phyloP scores from a whole-genome alignment of 2,113 vertebrate species.

The Scatophagus argus region DNA sequence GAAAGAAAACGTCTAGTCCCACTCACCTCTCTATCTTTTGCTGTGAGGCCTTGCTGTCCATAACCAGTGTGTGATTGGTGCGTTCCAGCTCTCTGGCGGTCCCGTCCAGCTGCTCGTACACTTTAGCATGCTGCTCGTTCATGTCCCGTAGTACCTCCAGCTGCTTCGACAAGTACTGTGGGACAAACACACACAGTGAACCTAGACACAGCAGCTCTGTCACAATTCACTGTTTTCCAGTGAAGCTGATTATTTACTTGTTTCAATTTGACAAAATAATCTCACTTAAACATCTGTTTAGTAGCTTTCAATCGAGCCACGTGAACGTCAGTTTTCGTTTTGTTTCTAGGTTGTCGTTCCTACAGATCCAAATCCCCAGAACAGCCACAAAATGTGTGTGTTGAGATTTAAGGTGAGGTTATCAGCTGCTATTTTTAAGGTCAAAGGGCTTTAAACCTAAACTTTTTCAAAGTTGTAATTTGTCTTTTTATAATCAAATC shows the following conservation, averaged over 20 bases:
- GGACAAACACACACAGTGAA: neutral
- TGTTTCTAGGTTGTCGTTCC: no score
- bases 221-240: no score
- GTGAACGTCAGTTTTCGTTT: no score
- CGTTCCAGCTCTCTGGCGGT: constrained; percentile 93
- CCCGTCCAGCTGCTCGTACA: constrained; percentile 97
- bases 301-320: no score
- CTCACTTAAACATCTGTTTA: no score
- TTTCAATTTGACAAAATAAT: no score
- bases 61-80: constrained; percentile 91
- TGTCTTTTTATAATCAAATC: neutral
- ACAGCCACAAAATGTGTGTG: neutral
- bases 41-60: constrained; percentile 94
- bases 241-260: no score
- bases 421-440: no score
- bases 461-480: neutral
- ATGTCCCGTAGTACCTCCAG: constrained; percentile 94
- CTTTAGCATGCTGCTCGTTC: constrained; percentile 97
- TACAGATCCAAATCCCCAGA: neutral
- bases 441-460: no score
- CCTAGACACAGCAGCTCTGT: no score
- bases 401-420: neutral
- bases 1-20: rapidly evolving
- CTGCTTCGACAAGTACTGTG: constrained; percentile 95
- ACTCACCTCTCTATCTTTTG: constrained; percentile 94